phyloP scores from a whole-genome alignment of 2,888 invertebrate genomes.

The Unio delphinus region DNA sequence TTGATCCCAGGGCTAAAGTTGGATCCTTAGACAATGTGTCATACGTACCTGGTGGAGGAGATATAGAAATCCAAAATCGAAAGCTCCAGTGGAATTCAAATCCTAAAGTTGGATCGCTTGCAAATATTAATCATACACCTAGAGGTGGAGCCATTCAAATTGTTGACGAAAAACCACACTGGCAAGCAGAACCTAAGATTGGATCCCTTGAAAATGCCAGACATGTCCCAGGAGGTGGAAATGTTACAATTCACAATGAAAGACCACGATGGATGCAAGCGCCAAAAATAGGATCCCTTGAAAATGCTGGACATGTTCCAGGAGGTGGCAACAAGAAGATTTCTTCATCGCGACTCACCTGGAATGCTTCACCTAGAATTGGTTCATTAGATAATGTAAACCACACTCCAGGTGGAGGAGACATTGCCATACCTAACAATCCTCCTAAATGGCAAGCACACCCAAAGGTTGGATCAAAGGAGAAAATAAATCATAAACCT shows the following conservation, averaged over 20 bases:
- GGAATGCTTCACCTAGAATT: slow-evolving; percentile 50
- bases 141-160: slow-evolving; percentile 70
- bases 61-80: slow-evolving; percentile 31
- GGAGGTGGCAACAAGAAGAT: slow-evolving; percentile 38
- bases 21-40: slow-evolving; percentile 76
- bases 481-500: slow-evolving; percentile 41
- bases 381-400: slow-evolving; percentile 56
- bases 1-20: slow-evolving; percentile 86
- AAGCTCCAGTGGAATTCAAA: slow-evolving; percentile 74
- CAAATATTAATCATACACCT: slow-evolving; percentile 85
- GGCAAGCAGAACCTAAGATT: slow-evolving; percentile 41
- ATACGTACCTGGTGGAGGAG: slow-evolving; percentile 29
- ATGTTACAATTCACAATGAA: slow-evolving; percentile 35
- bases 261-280: slow-evolving; percentile 77
- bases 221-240: slow-evolving; percentile 40
- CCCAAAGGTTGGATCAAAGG: slow-evolving; percentile 50
- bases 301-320: slow-evolving; percentile 26
- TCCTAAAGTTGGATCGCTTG: slow-evolving; percentile 92
- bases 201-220: slow-evolving; percentile 49
- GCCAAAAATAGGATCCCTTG: slow-evolving; percentile 86
- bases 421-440: slow-evolving; percentile 27
- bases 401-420: slow-evolving; percentile 48
- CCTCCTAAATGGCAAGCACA: slow-evolving; percentile 25
- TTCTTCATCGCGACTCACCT: slow-evolving; percentile 28
- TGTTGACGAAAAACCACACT: slow-evolving; percentile 22